Percentiles rank a stretch among this genome's conserved stretches.
Evolutionary conservation across 1,140 invertebrate genomes (phyloP).

Genomic region (Watersipora subatra): DNA sequence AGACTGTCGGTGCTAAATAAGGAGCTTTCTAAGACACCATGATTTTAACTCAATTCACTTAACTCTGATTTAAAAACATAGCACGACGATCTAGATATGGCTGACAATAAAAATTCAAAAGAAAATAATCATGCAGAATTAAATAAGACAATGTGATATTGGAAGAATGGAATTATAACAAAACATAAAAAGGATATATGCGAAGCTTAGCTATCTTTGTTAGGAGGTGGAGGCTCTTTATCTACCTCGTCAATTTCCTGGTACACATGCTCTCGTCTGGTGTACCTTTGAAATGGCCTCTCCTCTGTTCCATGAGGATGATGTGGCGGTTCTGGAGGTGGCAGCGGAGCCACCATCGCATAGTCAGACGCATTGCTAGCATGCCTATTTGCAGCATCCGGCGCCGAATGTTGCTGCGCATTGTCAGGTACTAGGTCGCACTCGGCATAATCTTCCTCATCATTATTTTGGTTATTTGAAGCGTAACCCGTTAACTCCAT

Average conservation of each 20-base stretch:
- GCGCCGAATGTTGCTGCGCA: too few relatives aligned
- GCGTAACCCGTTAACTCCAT: too few relatives aligned
- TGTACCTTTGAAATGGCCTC: background rate
- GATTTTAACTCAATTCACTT: too few relatives aligned
- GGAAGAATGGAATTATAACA: background rate
- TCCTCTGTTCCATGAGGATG: background rate
- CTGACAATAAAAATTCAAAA: too few relatives aligned
- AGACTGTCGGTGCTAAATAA: too few relatives aligned
- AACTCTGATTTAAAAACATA: too few relatives aligned
- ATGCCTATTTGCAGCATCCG: too few relatives aligned
- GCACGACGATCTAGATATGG: too few relatives aligned
- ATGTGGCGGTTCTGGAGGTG: background rate
- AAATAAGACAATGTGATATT: too few relatives aligned
- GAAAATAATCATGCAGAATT: too few relatives aligned
- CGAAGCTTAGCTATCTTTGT: background rate
- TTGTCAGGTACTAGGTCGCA: background rate
- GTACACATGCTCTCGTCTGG: background rate
- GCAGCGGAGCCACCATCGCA: background rate
- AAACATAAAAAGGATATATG: background rate
- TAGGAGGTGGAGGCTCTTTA: background rate
- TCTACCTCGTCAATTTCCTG: background rate
- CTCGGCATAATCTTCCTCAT: background rate
- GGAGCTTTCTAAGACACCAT: too few relatives aligned
- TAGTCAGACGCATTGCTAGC: background rate
- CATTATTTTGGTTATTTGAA: too few relatives aligned